A percentile compares a stretch with the other conserved stretches of the same genome.
These are phyloP conservation scores for Peromyscus melanophrys DNA, from an alignment of 2,797 vertebrate genomes.

Conservation along the genomic window DNA sequence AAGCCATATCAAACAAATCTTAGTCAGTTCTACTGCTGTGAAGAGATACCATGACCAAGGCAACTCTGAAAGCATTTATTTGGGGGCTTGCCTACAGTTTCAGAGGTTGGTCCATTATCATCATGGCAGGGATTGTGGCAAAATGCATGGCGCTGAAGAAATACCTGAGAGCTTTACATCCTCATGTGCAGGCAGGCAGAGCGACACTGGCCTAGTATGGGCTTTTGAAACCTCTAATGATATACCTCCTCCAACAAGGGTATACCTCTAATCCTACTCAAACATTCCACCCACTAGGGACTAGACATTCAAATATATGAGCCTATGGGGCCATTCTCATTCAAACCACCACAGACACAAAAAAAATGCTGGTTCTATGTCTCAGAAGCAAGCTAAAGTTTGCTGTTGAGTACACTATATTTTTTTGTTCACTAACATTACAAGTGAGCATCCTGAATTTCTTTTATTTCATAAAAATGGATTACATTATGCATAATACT, in stretches of 20 bases:
- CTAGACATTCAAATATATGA: background rate
- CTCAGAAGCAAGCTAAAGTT: slow-evolving; percentile 56
- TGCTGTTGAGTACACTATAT: background rate
- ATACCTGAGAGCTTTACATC: background rate
- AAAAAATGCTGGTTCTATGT: background rate
- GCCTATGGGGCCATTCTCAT: background rate
- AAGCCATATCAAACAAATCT: background rate
- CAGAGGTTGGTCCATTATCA: background rate
- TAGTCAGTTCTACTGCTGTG: background rate
- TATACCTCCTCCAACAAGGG: background rate
- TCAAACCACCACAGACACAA: background rate
- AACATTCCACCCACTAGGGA: background rate
- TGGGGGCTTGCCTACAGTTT: background rate
- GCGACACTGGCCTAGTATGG: background rate
- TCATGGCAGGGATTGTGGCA: background rate
- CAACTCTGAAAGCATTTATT: background rate
- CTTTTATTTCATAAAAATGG: background rate
- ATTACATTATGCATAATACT: slow-evolving; percentile 6
- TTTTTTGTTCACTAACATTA: slow-evolving; percentile 12
- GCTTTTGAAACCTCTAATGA: background rate
- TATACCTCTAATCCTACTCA: background rate
- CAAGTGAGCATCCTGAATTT: background rate
- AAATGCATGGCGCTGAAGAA: background rate
- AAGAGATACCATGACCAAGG: background rate
- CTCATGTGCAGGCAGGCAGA: background rate